Evolutionary conservation across 1,140 invertebrate species (phyloP).

Genomic region (Drosophila nigrodunni): DNA sequence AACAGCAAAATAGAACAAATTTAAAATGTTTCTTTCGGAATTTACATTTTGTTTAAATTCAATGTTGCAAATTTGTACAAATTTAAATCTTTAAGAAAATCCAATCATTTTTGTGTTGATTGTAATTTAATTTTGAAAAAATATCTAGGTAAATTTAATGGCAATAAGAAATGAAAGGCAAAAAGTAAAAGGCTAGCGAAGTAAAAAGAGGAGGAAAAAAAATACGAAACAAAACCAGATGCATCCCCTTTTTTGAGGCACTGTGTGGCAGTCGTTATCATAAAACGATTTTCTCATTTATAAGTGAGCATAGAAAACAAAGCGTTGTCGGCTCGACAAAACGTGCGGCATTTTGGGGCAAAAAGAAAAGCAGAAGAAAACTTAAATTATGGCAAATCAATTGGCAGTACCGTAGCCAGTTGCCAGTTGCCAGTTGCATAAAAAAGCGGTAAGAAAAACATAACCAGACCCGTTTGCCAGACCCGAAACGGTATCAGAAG

Average conservation of each 20-base stretch:
- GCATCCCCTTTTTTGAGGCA: slow-evolving; percentile 11
- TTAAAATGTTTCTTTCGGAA: too few relatives aligned
- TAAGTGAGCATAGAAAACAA: slow-evolving; percentile 31
- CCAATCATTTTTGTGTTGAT: not conserved
- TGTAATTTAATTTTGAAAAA: slow-evolving; percentile 19
- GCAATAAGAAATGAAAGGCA: not conserved
- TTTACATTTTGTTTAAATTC: too few relatives aligned
- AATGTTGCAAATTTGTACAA: too few relatives aligned
- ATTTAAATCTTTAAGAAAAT: not conserved
- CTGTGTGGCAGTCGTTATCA: slow-evolving; percentile 59
- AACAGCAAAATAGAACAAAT: too few relatives aligned
- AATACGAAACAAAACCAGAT: slow-evolving; percentile 36
- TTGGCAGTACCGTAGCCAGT: slow-evolving; percentile 47
- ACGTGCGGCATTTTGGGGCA: slow-evolving; percentile 37
- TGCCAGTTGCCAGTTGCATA: slow-evolving; percentile 9
- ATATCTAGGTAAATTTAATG: not conserved
- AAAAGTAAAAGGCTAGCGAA: slow-evolving; percentile 2
- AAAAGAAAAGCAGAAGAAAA: slow-evolving; percentile 50
- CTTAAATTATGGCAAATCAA: slow-evolving; percentile 84
- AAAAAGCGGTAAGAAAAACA: slow-evolving; percentile 35
- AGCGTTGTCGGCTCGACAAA: slow-evolving; percentile 25
- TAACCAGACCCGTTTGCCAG: slow-evolving; percentile 25
- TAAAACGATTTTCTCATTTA: slow-evolving; percentile 82
- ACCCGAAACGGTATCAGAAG: not conserved
- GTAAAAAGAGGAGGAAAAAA: slow-evolving; percentile 4